Conservation (phyloP, 2,113 vertebrate species). For the Macrotis lagotis region DNA sequence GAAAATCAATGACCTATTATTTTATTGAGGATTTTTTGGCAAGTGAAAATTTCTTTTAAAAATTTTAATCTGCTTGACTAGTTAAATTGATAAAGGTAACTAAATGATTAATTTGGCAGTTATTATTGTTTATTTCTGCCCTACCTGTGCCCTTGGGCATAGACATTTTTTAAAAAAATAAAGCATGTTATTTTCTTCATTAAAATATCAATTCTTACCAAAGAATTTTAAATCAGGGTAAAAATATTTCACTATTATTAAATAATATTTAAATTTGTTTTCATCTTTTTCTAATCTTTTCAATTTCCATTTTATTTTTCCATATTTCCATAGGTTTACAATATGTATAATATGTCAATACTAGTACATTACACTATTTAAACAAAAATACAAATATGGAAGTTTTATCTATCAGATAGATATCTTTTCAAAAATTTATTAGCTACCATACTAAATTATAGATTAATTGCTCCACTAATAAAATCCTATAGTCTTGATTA, state of each 20-base stretch:
- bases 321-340: too few relatives aligned
- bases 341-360: neutral
- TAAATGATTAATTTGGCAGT: neutral
- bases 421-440: neutral
- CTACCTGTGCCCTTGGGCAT: neutral
- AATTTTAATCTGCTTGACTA: neutral
- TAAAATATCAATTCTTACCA: neutral
- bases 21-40: neutral
- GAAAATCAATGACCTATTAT: neutral
- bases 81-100: neutral
- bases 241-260: neutral
- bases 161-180: neutral
- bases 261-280: neutral
- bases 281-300: neutral
- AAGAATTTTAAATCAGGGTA: neutral
- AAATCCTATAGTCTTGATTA: neutral
- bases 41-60: neutral
- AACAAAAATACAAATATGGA: conserved; percentile 48
- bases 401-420: neutral
- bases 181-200: neutral
- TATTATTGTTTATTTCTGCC: neutral
- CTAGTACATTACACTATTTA: conserved; percentile 27
- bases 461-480: neutral
- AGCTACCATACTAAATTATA: neutral
- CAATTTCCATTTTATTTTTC: neutral